Base-by-base conservation (phyloP, 2,113 vertebrate genomes). In the Natator depressus region DNA sequence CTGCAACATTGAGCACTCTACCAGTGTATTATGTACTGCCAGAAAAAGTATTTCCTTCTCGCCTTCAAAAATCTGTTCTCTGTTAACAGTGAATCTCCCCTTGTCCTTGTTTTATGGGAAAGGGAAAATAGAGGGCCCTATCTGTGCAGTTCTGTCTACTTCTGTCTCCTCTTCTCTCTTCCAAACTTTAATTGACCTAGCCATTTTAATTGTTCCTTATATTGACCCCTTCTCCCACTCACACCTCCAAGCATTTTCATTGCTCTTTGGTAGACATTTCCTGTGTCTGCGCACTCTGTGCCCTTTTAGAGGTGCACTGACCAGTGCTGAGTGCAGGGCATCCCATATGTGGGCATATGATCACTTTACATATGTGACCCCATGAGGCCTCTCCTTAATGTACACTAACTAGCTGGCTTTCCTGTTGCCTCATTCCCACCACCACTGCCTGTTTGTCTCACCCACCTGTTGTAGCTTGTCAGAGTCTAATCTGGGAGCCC, bases 171-270 rank as follows among this genome's bases (percentile, higher is more conserved):
- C 46, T 81, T 19, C 22, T 91, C 25, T 76, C 31, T 57, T 13
- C 24, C 9, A 19, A 46, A 85, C 7, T 93, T 59, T 75, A 93
- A 87, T 88, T 89, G 7, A 27, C 75, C 22, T 38, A 29, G 75
- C 72, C 75, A 8, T 27, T 78, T 78, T 78, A 81, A 88, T 93
- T 93, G 87, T 24, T 87, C 16, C 24, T 69, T 87, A 7, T 88
- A 88, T 83, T 57, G 89, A 94, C 22, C 3, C 88, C 59, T 89
- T 90, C 79, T 94, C 89, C 62, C 54, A 5, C 62, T 93, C 65
- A 78, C 0, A 0, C 16, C 22, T 84, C 72, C n/a, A 75, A 78
- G n/a, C 12, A 79, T 59, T 95, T 93, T 85, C 94, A 75, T 81
- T 72, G 75, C 79, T 91, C 29, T 78, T 50, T 89, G 81, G 12